These are phyloP conservation scores for Dinocampus coccinellae DNA, from an alignment of 2,888 invertebrate species.

Conservation along the genomic window DNA sequence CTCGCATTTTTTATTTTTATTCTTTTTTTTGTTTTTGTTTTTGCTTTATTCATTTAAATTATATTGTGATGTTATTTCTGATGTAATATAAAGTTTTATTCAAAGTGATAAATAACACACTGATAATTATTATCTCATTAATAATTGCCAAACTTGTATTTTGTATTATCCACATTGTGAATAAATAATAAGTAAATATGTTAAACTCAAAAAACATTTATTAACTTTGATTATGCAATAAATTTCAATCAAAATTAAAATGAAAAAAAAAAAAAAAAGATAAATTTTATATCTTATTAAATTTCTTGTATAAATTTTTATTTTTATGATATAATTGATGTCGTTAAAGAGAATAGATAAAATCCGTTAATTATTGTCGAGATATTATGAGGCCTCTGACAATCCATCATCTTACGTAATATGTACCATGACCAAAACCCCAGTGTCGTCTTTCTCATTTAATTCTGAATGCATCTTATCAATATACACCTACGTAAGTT, in stretches of 20 bases:
- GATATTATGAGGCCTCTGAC: not conserved
- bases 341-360: not conserved
- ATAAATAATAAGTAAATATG: too few relatives aligned
- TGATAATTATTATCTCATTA: not conserved
- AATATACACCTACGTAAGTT: too few relatives aligned
- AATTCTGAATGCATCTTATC: not conserved
- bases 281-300: not conserved
- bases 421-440: not conserved
- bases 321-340: not conserved
- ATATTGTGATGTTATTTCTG: not conserved
- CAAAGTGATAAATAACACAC: not conserved
- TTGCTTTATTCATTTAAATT: too few relatives aligned
- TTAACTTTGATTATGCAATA: too few relatives aligned
- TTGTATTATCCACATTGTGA: too few relatives aligned
- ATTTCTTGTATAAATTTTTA: not conserved
- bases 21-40: not conserved
- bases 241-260: not conserved
- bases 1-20: not conserved
- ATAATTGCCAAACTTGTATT: not conserved
- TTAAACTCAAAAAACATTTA: too few relatives aligned
- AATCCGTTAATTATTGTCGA: slow-evolving; percentile 13
- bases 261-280: not conserved
- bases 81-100: not conserved
- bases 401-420: not conserved
- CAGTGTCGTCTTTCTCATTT: slow-evolving; percentile 14